Evolutionary conservation across 2,113 vertebrate species (phyloP), one percentile per base, ranked within the genome.

Genomic region (Laterallus jamaicensis): DNA sequence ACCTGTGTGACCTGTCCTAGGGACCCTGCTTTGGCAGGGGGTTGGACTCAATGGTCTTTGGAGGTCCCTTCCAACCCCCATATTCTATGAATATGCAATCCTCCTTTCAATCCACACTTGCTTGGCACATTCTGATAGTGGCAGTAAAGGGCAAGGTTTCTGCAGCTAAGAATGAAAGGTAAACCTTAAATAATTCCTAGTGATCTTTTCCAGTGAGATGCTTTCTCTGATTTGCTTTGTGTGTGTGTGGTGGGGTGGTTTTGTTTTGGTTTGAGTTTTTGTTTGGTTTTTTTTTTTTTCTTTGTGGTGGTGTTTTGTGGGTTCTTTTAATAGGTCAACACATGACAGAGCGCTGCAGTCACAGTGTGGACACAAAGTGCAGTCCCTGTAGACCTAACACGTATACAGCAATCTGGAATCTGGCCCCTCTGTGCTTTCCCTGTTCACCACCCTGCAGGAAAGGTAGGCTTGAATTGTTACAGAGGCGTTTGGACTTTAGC

Each of bases 331-430:
- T 17, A 98, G 97, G 98, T 42, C 52, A 94, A 0, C 93, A 67
- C 0, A 84, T 68, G 56, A n/a, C 50, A 24, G 20, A 32, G 13
- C 67, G 50, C 58, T 98, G 97, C 90, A 97, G 69, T 60, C 17
- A 40, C 63, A 95, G 35, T 1, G 6, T 20, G 10, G 92, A 98
- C 74, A 98, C 97, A 0, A 64, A 92, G 69, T 98, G 97, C 42
- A 68, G 37, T 10, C 86, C 90, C 52, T 98, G 98, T 2, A 91
- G 91, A 62, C 13, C 32, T 5, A 71, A 95, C 74, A 98, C 91
- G 0, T 97, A 85, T 17, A 98, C 98, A 26, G 50, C 80, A 1
- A 29, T 97, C 90, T 98, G 96, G 97, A 98, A 98, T 39, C 13
- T 2, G 54, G 82, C 96, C 32, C 35, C 70, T 2, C 88, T 60